Conservation (phyloP, 2,113 vertebrate genomes). For the Rissa tridactyla region DNA sequence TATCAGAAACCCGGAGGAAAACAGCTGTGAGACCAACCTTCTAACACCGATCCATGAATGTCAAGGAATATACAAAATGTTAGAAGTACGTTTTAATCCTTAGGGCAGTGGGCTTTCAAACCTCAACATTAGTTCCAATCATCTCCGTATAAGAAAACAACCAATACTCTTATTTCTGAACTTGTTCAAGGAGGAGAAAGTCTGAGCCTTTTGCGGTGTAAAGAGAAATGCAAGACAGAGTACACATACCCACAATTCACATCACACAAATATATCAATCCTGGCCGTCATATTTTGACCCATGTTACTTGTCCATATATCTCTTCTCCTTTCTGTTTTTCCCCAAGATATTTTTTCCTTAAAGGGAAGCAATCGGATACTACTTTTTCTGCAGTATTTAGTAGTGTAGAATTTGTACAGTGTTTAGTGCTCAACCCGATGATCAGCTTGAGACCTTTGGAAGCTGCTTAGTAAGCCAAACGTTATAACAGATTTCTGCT, state of each 20-base stretch:
- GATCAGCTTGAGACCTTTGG: not conserved
- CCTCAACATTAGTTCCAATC: not conserved
- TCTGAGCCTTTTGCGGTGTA: not conserved
- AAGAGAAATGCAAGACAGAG: not conserved
- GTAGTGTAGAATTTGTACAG: not conserved
- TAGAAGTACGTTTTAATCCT: not conserved
- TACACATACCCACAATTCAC: not conserved
- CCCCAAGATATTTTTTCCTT: not conserved
- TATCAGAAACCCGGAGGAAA: not conserved
- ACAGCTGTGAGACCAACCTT: not conserved
- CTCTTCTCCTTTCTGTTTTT: not conserved
- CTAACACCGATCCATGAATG: not conserved
- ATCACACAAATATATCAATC: not conserved
- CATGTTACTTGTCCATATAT: not conserved
- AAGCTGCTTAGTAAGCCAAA: not conserved
- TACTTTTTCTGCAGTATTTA: not conserved
- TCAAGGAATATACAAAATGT: not conserved
- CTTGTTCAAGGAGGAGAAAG: not conserved
- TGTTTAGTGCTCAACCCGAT: not conserved
- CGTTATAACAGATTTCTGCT: not conserved
- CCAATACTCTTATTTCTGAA: not conserved
- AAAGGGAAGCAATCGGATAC: rapidly evolving
- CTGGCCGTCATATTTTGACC: not conserved
- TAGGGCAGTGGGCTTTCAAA: not conserved
- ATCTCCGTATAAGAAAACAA: not conserved